phyloP scores from a whole-genome alignment of 2,888 invertebrate genomes.

The Mythimna lalbum region DNA sequence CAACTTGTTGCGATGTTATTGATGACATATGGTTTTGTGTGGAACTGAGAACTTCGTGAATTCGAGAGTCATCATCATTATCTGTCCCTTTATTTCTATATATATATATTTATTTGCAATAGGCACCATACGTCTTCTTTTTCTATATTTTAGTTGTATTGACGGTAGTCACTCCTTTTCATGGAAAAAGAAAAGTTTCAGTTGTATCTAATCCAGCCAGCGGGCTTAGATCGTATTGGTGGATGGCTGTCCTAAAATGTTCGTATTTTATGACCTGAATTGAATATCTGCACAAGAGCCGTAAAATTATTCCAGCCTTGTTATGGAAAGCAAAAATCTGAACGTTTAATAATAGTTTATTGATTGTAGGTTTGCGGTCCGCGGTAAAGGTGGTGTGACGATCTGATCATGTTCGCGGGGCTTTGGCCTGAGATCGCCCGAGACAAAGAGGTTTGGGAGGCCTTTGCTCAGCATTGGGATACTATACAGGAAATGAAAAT shows the following conservation, averaged over 20 bases:
- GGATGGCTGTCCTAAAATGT: too few species aligned
- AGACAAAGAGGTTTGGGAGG: too few species aligned
- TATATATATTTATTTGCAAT: background rate
- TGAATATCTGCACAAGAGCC: too few species aligned
- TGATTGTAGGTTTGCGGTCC: too few species aligned
- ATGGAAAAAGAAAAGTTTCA: too few species aligned
- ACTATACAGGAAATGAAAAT: too few species aligned
- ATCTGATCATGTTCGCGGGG: too few species aligned
- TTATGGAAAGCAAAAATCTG: background rate
- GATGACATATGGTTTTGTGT: conserved; percentile 34
- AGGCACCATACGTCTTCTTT: background rate
- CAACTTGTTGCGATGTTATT: conserved; percentile 49
- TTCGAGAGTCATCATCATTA: background rate
- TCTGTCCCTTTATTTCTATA: background rate
- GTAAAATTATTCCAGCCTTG: too few species aligned
- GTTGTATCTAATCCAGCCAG: background rate
- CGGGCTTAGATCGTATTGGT: background rate
- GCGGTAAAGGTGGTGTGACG: too few species aligned
- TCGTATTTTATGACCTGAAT: too few species aligned
- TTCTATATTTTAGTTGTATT: background rate
- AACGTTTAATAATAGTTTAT: background rate
- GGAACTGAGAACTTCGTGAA: conserved; percentile 1
- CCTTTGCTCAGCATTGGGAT: too few species aligned
- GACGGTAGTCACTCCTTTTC: background rate
- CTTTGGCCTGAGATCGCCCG: too few species aligned